phyloP scores from a whole-genome alignment of 1,140 invertebrate genomes.

The Heliothis subflexa region DNA sequence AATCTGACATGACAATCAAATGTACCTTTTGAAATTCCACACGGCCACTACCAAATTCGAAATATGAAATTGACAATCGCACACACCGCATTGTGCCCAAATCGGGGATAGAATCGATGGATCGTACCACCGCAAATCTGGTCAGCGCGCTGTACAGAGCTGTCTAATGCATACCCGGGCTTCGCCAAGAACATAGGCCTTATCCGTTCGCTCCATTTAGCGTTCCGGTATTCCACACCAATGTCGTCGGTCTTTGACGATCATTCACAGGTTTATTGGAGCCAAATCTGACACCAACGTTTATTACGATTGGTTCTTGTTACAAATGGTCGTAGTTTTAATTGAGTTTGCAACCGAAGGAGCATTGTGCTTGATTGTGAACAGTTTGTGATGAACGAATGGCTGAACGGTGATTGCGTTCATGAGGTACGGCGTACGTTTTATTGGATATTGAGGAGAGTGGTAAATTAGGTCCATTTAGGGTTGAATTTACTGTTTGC shows the following conservation, averaged over 20 bases:
- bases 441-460: not conserved
- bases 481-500: not conserved
- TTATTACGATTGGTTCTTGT: conserved; percentile 55
- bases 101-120: conserved; percentile 53
- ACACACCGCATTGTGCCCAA: conserved; percentile 59
- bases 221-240: conserved; percentile 44
- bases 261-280: conserved; percentile 44
- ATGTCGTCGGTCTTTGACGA: conserved; percentile 54
- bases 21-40: conserved; percentile 23
- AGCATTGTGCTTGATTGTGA: conserved; percentile 55
- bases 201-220: conserved; percentile 59
- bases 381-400: conserved; percentile 57
- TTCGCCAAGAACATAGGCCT: conserved; percentile 61
- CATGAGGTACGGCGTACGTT: conserved; percentile 2
- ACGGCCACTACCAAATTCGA: conserved; percentile 43
- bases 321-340: conserved; percentile 69
- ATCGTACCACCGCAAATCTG: conserved; percentile 54
- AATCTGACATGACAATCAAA: conserved; percentile 35
- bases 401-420: conserved; percentile 19
- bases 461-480: not conserved
- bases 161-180: conserved; percentile 56
- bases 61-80: conserved; percentile 58
- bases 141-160: conserved; percentile 49
- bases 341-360: conserved; percentile 62
- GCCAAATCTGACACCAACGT: conserved; percentile 46